Evolutionary conservation across 2,888 invertebrate species (phyloP).

Genomic region (Aphidoletes aphidimyza): DNA sequence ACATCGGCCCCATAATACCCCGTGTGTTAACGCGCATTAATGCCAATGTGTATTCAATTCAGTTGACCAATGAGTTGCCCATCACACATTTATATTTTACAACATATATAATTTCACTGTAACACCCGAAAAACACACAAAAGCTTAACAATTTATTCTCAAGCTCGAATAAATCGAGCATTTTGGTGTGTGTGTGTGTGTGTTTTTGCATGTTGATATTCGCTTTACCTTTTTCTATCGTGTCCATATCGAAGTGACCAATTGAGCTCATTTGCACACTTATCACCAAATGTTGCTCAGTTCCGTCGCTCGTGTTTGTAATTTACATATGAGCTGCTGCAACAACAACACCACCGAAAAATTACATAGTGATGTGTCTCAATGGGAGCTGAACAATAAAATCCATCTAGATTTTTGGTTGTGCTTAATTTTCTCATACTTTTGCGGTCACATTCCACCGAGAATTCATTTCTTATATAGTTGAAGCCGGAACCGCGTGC

Average conservation of each 20-base stretch:
- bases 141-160: constrained; percentile 9
- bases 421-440: background rate
- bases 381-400: background rate
- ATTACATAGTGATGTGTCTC: constrained; percentile 11
- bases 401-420: constrained; percentile 6
- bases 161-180: background rate
- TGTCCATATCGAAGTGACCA: background rate
- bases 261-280: constrained; percentile 4
- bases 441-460: background rate
- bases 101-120: background rate
- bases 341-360: no score
- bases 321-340: background rate
- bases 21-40: constrained; percentile 31
- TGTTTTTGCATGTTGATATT: background rate
- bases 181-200: no score
- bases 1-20: constrained; percentile 1
- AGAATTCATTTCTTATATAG: background rate
- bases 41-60: constrained; percentile 12
- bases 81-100: background rate
- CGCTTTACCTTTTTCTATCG: background rate
- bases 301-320: no score
- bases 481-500: background rate
- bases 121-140: background rate
- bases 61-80: constrained; percentile 26
- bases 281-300: background rate